A percentile compares a stretch with the other conserved stretches of the same genome.
Conservation (phyloP, 2,113 vertebrate genomes). For the Anser brachyrhynchus region DNA sequence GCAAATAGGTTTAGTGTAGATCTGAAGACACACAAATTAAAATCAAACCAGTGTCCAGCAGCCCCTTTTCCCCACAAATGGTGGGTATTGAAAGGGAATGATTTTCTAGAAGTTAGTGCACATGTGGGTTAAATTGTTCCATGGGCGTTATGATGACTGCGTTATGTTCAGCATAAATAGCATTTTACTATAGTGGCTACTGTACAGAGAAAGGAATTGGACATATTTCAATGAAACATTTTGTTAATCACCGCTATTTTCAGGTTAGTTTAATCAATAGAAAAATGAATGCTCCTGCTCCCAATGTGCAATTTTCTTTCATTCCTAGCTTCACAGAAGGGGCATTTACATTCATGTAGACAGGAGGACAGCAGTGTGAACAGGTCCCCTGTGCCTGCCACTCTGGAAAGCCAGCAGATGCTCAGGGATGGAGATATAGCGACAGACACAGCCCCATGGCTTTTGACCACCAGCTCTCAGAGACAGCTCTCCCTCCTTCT, state of each 20-base stretch:
- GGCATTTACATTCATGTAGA: neutral
- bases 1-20: neutral
- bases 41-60: neutral
- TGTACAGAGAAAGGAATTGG: neutral
- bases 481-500: neutral
- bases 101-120: neutral
- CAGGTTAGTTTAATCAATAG: neutral
- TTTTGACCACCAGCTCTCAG: neutral
- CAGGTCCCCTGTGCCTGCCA: neutral
- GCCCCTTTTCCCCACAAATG: neutral
- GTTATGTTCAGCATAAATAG: neutral
- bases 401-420: neutral
- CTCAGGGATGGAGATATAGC: neutral
- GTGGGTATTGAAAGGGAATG: neutral
- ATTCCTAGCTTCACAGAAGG: neutral
- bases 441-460: neutral
- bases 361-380: neutral
- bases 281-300: neutral
- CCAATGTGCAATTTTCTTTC: neutral
- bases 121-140: neutral
- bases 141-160: neutral
- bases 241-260: neutral
- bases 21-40: neutral
- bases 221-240: neutral
- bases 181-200: neutral